Base-by-base conservation (phyloP, 2,797 vertebrate genomes). In the Spatula clypeata region DNA sequence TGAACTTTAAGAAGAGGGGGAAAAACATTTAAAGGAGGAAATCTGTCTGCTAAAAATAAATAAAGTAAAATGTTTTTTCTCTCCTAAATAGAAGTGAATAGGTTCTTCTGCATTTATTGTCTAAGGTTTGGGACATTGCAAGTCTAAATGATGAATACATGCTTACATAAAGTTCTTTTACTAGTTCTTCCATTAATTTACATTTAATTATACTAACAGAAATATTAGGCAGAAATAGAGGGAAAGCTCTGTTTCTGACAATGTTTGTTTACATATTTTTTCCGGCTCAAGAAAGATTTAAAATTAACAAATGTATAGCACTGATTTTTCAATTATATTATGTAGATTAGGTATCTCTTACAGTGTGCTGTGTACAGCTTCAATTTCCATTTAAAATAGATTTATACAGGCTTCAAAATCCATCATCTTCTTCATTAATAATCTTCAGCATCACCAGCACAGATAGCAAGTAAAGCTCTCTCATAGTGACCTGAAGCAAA, bases 401-500 rank as follows among this genome's bases (percentile, higher is more conserved):
- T 84, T 76, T 53, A n/a, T 34, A 49, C 15, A 83, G 53, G 9
- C 14, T 89, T 86, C 61, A 57, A 31, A 58, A 15, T 67, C 69
- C 20, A 16, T 88, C 45, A 32, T 90, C 54, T 76, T 91, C 73
- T 77, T 81, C n/a, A 19, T 90, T 79, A 98, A 77, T 98, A 98
- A 73, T 98, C 98, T 70, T 98, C 97, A 70, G 70, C 86, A 38
- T 98, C 98, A 15, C 98, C 98, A 58, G 97, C 97, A 81, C 98
- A 98, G 86, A 98, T 96, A 42, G 98, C 98, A 64, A 98, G 97
- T 79, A 98, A 93, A 70, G 98, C 97, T 27, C 94, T 98, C 51
- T 98, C 97, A 24, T 98, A 98, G 73, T 98, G 98, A 19, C 98
- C 98, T 21, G 98, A 98, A 58, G 98, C 97, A 94, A 98, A 98